A percentile compares a stretch with the other conserved stretches of the same genome.
Conservation (phyloP, 2,113 vertebrate species). For the Pelmatolapia mariae region DNA sequence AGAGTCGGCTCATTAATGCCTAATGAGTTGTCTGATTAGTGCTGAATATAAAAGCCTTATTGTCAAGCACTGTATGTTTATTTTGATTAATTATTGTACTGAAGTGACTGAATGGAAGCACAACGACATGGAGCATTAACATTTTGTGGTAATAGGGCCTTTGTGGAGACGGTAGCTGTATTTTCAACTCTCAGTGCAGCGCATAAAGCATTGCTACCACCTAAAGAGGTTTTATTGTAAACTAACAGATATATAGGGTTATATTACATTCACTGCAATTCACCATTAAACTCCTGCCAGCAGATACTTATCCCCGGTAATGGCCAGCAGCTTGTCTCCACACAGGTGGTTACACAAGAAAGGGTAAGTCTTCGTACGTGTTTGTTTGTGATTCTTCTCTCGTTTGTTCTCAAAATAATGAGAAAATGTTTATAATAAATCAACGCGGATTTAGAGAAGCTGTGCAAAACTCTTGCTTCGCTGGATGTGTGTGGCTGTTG, state of each 20-base stretch:
- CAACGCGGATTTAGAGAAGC: background rate
- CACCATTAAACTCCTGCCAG: background rate
- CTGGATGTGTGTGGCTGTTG: background rate
- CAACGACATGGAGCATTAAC: conserved; percentile 44
- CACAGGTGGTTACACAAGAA: background rate
- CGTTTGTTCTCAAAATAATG: background rate
- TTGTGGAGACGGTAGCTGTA: background rate
- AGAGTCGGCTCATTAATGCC: conserved; percentile 66
- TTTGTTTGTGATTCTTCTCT: background rate
- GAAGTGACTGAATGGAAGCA: conserved; percentile 57
- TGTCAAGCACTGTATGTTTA: conserved; percentile 65
- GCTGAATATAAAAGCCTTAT: conserved; percentile 67
- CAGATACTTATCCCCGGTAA: background rate
- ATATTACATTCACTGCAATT: background rate
- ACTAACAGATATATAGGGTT: background rate
- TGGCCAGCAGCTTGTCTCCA: background rate
- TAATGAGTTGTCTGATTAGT: conserved; percentile 75
- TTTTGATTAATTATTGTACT: conserved; percentile 72
- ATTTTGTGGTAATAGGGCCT: conserved; percentile 43
- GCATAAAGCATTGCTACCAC: background rate
- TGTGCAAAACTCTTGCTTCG: background rate
- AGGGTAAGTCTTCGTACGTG: background rate
- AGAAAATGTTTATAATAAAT: background rate
- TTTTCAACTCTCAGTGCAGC: background rate
- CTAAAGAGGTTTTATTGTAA: background rate